A percentile compares a stretch with the other conserved stretches of the same genome.
Evolutionary conservation across 2,888 invertebrate species (phyloP).

Genomic region (Pristionchus fissidentatus): DNA sequence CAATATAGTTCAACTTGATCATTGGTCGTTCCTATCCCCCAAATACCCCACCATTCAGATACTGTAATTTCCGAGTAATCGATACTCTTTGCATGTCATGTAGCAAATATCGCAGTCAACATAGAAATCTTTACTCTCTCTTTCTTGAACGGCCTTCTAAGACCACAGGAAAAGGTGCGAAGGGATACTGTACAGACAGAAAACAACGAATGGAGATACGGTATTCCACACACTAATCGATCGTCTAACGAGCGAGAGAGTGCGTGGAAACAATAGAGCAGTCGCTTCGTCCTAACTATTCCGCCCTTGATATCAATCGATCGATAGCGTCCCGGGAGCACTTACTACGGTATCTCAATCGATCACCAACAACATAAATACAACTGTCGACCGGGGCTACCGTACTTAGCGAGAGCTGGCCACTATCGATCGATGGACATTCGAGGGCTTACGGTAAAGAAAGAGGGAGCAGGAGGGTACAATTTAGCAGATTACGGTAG

Average conservation of each 20-base stretch:
- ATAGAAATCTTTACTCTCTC: conserved; percentile 43
- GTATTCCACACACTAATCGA: background rate
- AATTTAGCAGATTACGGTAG: background rate
- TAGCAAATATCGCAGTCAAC: background rate
- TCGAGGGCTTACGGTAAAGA: background rate
- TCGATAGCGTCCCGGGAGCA: background rate
- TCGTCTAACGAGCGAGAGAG: background rate
- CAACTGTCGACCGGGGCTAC: conserved; percentile 22
- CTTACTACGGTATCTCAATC: background rate
- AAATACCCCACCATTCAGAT: background rate
- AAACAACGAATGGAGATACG: conserved; percentile 39
- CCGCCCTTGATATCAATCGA: background rate
- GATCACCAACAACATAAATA: conserved; percentile 39
- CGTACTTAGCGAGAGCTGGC: background rate
- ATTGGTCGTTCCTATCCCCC: background rate
- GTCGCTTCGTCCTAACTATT: background rate
- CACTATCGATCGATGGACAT: conserved; percentile 13
- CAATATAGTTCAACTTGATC: background rate
- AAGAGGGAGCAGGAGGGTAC: background rate
- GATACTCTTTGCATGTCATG: background rate
- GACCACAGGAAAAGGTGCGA: background rate
- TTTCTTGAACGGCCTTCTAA: conserved; percentile 36
- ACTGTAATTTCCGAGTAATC: background rate
- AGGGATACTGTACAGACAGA: conserved; percentile 1
- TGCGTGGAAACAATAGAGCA: background rate